A percentile compares a stretch with the other conserved stretches of the same genome.
Evolutionary conservation across 2,888 invertebrate species (phyloP).

Genomic region (Drosophila meridionalis): DNA sequence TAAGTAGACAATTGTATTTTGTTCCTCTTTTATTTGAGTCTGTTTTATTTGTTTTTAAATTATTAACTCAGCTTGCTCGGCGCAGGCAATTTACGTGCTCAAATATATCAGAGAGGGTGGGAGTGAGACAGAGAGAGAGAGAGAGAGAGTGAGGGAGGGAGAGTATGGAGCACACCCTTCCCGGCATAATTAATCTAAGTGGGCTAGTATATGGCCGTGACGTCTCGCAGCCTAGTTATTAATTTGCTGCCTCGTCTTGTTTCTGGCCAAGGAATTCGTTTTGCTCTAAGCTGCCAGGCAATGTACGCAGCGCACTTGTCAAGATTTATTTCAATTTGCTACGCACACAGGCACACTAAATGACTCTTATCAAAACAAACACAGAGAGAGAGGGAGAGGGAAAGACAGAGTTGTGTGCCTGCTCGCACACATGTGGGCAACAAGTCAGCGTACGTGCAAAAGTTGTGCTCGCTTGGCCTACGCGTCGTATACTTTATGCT

Average conservation of each 20-base stretch:
- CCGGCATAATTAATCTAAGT: constrained; percentile 61
- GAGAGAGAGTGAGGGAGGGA: background rate
- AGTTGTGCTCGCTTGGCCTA: constrained; percentile 47
- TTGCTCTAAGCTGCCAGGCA: constrained; percentile 31
- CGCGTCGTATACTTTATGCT: constrained; percentile 53
- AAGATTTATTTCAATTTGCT: constrained; percentile 77
- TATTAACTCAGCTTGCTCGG: constrained; percentile 57
- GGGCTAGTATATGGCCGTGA: constrained; percentile 15
- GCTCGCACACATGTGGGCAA: constrained; percentile 44
- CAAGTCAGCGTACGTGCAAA: constrained; percentile 64
- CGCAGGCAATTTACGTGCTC: constrained; percentile 46
- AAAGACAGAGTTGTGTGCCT: background rate
- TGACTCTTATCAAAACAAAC: constrained; percentile 63
- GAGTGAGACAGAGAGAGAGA: background rate
- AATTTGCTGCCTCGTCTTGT: constrained; percentile 46
- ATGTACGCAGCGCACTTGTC: constrained; percentile 66
- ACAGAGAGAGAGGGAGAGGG: constrained; percentile 5
- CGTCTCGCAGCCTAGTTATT: constrained; percentile 57
- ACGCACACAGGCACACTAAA: constrained; percentile 43
- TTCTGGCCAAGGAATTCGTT: constrained; percentile 34
- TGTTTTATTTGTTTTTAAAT: constrained; percentile 59
- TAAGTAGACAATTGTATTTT: constrained; percentile 30
- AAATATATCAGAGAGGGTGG: constrained; percentile 40
- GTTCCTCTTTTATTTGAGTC: background rate
- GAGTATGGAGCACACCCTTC: background rate